Conservation (phyloP, 2,888 invertebrate species). For the Horisme vitalbata region DNA sequence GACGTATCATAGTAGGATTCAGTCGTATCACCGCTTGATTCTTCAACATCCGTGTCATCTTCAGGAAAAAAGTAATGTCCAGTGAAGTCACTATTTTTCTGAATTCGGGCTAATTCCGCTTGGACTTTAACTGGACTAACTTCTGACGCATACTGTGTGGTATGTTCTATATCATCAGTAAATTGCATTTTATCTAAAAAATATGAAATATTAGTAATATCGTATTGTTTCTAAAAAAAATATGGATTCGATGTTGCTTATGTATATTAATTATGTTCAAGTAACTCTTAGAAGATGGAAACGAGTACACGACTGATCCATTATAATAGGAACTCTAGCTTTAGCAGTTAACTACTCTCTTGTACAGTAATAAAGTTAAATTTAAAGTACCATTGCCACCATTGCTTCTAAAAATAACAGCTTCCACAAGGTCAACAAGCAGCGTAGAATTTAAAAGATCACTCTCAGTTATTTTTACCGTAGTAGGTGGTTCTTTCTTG, state of each 20-base stretch:
- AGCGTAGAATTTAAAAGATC: constrained; percentile 69
- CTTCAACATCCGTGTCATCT: constrained; percentile 49
- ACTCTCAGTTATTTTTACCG: constrained; percentile 45
- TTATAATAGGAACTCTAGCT: no score
- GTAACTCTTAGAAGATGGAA: no score
- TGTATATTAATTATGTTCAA: no score
- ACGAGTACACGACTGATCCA: no score
- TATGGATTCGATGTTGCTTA: no score
- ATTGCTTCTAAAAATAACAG: constrained; percentile 66
- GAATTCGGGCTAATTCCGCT: constrained; percentile 62
- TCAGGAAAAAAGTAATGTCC: constrained; percentile 77
- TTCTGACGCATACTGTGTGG: constrained; percentile 37
- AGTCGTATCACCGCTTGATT: constrained; percentile 46
- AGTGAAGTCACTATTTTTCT: constrained; percentile 60
- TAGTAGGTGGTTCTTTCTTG: constrained; percentile 53
- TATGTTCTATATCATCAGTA: constrained; percentile 36
- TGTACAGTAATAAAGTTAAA: neutral
- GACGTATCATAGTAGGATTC: constrained; percentile 61
- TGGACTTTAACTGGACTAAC: constrained; percentile 62
- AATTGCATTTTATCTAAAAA: constrained; percentile 50
- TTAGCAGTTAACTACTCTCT: no score
- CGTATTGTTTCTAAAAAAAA: no score
- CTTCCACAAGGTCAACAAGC: constrained; percentile 71
- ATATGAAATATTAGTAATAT: constrained; percentile 7
- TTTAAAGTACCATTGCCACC: constrained; percentile 59